Evolutionary conservation across 1,140 invertebrate genomes (phyloP).

Genomic region (Lepidostoma basale): DNA sequence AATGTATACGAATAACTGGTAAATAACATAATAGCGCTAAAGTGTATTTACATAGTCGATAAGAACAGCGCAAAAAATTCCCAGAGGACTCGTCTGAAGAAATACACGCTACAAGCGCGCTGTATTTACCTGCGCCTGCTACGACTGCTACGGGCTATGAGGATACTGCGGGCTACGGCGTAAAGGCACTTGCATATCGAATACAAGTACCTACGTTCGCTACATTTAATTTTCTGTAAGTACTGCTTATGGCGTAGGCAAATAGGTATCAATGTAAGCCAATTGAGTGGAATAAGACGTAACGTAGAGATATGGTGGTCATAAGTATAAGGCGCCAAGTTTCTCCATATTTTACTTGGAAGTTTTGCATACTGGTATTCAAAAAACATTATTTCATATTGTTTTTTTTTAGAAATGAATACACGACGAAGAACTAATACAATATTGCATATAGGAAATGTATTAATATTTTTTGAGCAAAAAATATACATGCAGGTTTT

Average conservation of each 20-base stretch:
- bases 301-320: background rate
- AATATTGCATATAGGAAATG: too few relatives aligned
- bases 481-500: too few relatives aligned
- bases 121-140: conserved; percentile 31
- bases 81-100: conserved; percentile 41
- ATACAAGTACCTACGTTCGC: background rate
- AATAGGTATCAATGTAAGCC: conserved; percentile 13
- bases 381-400: too few relatives aligned
- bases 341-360: too few relatives aligned
- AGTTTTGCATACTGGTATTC: too few relatives aligned
- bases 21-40: conserved; percentile 44
- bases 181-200: conserved; percentile 18
- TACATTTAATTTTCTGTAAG: conserved; percentile 23
- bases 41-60: conserved; percentile 46
- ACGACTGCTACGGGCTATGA: conserved; percentile 1
- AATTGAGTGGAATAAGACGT: conserved; percentile 5
- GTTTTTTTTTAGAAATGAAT: too few relatives aligned
- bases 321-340: too few relatives aligned
- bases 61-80: conserved; percentile 45
- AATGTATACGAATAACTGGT: conserved; percentile 32
- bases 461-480: too few relatives aligned
- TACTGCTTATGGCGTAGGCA: conserved; percentile 6
- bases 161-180: background rate
- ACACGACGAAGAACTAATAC: too few relatives aligned
- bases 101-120: conserved; percentile 29